A percentile compares a stretch with the other conserved stretches of the same genome.
These are phyloP conservation scores for Bolborhynchus lineola DNA, from an alignment of 2,113 vertebrate species.

Conservation along the genomic window DNA sequence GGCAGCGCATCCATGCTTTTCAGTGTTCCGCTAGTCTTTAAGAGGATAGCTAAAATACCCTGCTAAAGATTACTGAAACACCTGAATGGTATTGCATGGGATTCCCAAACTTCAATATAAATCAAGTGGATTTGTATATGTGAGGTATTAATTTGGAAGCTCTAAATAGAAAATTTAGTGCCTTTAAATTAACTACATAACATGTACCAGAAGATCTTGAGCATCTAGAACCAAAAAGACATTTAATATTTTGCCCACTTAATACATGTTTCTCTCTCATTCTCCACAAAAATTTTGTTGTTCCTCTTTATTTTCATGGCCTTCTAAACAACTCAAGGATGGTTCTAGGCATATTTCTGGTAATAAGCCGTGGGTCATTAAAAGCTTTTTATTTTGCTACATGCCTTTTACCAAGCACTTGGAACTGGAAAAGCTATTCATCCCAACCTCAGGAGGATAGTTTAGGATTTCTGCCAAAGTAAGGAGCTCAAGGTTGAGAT, in stretches of 20 bases:
- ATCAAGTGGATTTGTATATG: not conserved
- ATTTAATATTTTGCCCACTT: not conserved
- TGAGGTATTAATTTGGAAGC: not conserved
- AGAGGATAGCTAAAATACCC: not conserved
- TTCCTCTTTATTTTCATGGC: not conserved
- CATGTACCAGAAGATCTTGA: not conserved
- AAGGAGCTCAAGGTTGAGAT: not conserved
- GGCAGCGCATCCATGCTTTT: not conserved
- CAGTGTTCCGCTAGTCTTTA: not conserved
- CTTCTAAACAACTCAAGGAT: not conserved
- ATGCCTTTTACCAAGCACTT: not conserved
- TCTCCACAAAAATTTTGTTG: accelerated
- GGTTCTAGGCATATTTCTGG: not conserved
- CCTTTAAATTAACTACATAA: not conserved
- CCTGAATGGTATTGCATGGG: not conserved
- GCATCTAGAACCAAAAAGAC: not conserved
- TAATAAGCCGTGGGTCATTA: not conserved
- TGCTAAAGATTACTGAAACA: not conserved
- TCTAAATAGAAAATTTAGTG: not conserved
- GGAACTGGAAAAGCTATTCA: not conserved
- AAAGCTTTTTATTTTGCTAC: not conserved
- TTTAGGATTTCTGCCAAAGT: not conserved
- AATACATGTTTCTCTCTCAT: not conserved
- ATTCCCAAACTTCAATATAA: not conserved
- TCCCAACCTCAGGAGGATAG: not conserved